Conservation (phyloP, 2,888 invertebrate species). For the Endomychus coccineus region DNA sequence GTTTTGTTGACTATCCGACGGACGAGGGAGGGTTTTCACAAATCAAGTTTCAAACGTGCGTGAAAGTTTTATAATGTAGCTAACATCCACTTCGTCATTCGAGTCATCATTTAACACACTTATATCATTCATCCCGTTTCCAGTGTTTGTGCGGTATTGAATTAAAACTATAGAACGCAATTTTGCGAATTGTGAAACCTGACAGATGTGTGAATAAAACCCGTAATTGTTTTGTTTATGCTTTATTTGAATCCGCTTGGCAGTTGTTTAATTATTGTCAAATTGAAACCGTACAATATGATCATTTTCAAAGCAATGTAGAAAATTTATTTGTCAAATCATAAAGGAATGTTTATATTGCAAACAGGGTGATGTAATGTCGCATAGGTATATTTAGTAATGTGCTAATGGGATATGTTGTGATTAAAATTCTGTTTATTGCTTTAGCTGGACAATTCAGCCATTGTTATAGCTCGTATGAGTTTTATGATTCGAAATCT, state of each 20-base stretch:
- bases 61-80: too few species aligned
- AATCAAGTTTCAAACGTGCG: too few species aligned
- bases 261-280: slow-evolving; percentile 32
- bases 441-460: slow-evolving; percentile 34
- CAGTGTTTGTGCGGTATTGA: too few species aligned
- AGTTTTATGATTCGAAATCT: slow-evolving; percentile 40
- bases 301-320: slow-evolving; percentile 27
- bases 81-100: too few species aligned
- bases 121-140: too few species aligned
- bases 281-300: slow-evolving; percentile 34
- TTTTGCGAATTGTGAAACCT: too few species aligned
- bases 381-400: slow-evolving; percentile 43
- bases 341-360: slow-evolving; percentile 42
- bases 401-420: slow-evolving; percentile 44
- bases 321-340: slow-evolving; percentile 42
- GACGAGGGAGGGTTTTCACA: too few species aligned
- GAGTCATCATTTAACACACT: too few species aligned
- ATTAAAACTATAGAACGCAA: too few species aligned
- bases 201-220: too few species aligned
- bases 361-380: slow-evolving; percentile 39
- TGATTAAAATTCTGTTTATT: slow-evolving; percentile 46
- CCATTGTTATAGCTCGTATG: slow-evolving; percentile 36
- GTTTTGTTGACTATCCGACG: too few species aligned
- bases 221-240: slow-evolving; percentile 24
- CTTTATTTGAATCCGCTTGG: slow-evolving; percentile 29